Evolutionary conservation across 2,888 invertebrate genomes (phyloP), one percentile per base, ranked within the genome.

Genomic region (Cryptus viduatorius): DNA sequence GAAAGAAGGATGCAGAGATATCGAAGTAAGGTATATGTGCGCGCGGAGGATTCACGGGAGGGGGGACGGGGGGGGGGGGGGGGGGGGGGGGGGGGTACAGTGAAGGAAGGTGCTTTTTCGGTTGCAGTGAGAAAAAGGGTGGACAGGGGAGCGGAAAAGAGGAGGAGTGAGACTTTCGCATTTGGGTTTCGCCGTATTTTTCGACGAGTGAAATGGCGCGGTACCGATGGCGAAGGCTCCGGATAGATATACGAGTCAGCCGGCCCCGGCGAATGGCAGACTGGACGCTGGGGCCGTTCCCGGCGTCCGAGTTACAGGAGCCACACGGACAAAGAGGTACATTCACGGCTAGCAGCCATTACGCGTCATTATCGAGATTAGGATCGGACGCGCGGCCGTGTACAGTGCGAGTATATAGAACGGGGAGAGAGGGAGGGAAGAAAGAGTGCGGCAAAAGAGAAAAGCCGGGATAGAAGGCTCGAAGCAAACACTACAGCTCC

Each of bases 321-420:
- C 89, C 84, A 7, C 14, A 88, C 88, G 91, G 90, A 93, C 92
- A 93, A 93, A 93, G 93, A 91, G 89, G 90, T 89, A 92, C 92
- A 93, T 93, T 93, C 93, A 93, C 93, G 93, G 37, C 92, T 90
- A 90, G 89, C 92, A 91, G 91, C 92, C 93, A 93, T 93, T 93
- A 93, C 93, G 93, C 93, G 92, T 93, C 93, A 93, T 93, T 93
- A 93, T 93, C 93, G 91, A 93, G 93, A 93, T 93, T 93, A 93
- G 92, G 92, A 93, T 93, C 93, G 90, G 90, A 88, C 88, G 89
- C 90, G 91, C 88, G 86, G 77, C 80, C 88, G 86, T 86, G 83
- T 81, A 84, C 73, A 77, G 83, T 77, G 83, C 84, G 75, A 76
- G 84, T 76, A 31, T 82, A 84, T 80, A 75, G 83, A 87, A 82